Percentiles rank a stretch among this genome's conserved stretches.
Conservation (phyloP, 2,888 invertebrate species). For the Abrostola triplasia region DNA sequence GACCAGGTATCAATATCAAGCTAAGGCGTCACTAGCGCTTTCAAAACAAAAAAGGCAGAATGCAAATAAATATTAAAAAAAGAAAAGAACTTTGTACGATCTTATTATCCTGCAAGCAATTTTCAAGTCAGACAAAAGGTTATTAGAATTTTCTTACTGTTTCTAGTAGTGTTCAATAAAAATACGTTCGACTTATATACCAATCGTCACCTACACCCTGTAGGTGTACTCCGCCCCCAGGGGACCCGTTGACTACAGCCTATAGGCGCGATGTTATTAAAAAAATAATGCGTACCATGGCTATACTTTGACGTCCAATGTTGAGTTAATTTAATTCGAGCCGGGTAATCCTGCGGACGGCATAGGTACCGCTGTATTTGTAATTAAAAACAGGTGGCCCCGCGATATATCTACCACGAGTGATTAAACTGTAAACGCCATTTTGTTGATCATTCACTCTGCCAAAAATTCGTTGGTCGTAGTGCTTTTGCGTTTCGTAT, state of each 20-base stretch:
- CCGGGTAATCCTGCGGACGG: constrained; percentile 51
- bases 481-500: constrained; percentile 29
- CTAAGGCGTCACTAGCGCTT: too few species aligned
- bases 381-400: constrained; percentile 70
- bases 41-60: too few species aligned
- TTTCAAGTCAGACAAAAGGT: too few species aligned
- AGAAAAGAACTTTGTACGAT: too few species aligned
- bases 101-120: too few species aligned
- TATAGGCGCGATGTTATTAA: too few species aligned
- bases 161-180: constrained; percentile 34
- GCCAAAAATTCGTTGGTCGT: constrained; percentile 37
- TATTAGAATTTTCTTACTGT: too few species aligned
- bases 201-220: too few species aligned
- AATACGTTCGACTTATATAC: constrained; percentile 1
- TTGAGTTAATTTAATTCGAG: constrained; percentile 59
- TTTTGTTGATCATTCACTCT: constrained; percentile 53
- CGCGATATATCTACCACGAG: constrained; percentile 42
- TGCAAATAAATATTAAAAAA: too few species aligned
- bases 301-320: constrained; percentile 56
- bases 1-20: too few species aligned
- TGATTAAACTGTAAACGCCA: constrained; percentile 45
- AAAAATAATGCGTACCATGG: constrained; percentile 39
- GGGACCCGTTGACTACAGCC: too few species aligned
- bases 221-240: too few species aligned
- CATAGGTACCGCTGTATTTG: constrained; percentile 58